Percentiles rank a stretch among this genome's conserved stretches.
These are phyloP conservation scores for Sicus ferrugineus DNA, from an alignment of 2,888 invertebrate genomes.

Conservation along the genomic window DNA sequence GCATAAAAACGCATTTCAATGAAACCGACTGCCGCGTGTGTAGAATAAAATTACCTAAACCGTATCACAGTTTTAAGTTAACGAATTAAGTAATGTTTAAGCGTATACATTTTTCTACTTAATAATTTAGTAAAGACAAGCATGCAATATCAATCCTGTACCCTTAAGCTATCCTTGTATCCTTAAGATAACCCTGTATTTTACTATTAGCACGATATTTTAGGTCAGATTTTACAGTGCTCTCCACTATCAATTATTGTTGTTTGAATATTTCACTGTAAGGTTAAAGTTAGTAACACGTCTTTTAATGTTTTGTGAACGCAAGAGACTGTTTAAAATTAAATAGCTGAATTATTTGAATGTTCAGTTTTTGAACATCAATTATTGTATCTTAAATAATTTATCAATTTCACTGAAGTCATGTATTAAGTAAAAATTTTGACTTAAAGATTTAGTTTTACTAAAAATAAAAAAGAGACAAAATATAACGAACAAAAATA, in stretches of 20 bases:
- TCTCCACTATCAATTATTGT: no score
- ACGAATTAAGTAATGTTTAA: background rate
- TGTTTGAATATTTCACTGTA: no score
- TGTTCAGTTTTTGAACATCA: constrained; percentile 2
- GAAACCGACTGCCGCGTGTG: constrained; percentile 23
- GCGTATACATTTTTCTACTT: background rate
- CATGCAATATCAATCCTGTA: background rate
- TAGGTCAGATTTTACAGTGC: no score
- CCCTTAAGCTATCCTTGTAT: constrained; percentile 10
- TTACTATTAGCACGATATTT: no score
- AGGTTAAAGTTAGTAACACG: constrained; percentile 34
- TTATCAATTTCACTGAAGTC: no score
- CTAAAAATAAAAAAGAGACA: no score
- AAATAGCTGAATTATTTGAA: constrained; percentile 39
- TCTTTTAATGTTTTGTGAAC: constrained; percentile 56
- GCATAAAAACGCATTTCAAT: constrained; percentile 30
- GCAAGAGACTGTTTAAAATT: constrained; percentile 63
- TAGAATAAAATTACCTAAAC: background rate
- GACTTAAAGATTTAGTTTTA: no score
- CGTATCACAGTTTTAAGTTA: background rate
- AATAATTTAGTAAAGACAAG: background rate
- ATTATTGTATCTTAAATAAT: constrained; percentile 17
- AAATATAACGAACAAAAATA: no score
- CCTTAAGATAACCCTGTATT: no score
- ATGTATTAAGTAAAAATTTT: no score